phyloP scores from a whole-genome alignment of 2,113 vertebrate genomes.

The Vulpes lagopus region DNA sequence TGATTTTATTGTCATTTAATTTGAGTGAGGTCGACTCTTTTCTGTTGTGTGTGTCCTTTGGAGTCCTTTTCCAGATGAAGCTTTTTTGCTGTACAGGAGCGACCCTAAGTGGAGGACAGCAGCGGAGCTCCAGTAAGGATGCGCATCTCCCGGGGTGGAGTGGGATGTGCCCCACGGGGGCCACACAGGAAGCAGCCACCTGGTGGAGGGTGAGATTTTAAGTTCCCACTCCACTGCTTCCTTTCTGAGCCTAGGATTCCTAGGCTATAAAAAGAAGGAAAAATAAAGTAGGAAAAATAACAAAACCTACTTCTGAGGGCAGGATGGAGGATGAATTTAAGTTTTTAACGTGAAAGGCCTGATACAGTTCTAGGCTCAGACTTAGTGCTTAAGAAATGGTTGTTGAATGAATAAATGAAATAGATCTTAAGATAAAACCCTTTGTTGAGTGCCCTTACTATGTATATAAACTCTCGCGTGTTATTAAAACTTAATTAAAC shows the following conservation, averaged over 20 bases:
- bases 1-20: neutral
- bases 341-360: neutral
- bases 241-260: neutral
- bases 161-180: rapidly evolving
- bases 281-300: neutral
- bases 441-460: neutral
- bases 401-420: constrained; percentile 16
- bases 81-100: neutral
- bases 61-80: neutral
- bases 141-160: neutral
- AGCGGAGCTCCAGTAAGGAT: neutral
- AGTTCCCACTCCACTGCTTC: neutral
- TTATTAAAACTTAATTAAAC: neutral
- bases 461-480: neutral
- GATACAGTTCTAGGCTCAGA: neutral
- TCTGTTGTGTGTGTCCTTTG: rapidly evolving
- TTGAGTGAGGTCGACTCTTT: neutral
- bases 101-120: neutral
- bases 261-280: neutral
- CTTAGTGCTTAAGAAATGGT: neutral
- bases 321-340: neutral
- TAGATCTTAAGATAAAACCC: neutral
- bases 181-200: rapidly evolving
- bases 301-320: neutral
- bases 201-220: neutral